Conservation (phyloP, 2,113 vertebrate species). For the Psettodes erumei region DNA sequence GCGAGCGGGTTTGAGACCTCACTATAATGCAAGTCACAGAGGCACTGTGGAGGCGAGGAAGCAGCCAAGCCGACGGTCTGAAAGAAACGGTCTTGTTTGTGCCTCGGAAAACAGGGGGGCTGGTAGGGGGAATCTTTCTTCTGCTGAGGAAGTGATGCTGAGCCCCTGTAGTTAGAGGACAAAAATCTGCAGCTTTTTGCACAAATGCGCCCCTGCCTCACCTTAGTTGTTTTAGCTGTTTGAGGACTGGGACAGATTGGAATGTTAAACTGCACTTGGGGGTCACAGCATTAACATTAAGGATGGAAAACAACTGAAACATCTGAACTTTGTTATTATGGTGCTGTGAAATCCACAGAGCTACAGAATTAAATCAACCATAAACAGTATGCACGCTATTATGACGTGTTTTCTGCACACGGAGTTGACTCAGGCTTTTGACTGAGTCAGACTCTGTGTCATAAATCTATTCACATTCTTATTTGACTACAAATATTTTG, state of each 20-base stretch:
- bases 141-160: slow-evolving; percentile 55
- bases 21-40: slow-evolving; percentile 79
- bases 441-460: background rate
- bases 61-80: slow-evolving; percentile 73
- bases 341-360: slow-evolving; percentile 1
- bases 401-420: slow-evolving; percentile 1
- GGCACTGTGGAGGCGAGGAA: slow-evolving; percentile 64
- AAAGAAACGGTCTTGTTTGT: slow-evolving; percentile 76
- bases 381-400: background rate
- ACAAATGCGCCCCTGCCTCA: slow-evolving; percentile 34
- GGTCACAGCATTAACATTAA: background rate
- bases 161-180: slow-evolving; percentile 46
- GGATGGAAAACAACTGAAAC: background rate
- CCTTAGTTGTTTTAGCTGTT: slow-evolving; percentile 4
- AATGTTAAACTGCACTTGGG: slow-evolving; percentile 22
- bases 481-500: slow-evolving; percentile 53
- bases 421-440: slow-evolving; percentile 13
- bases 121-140: slow-evolving; percentile 44
- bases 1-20: slow-evolving; percentile 67
- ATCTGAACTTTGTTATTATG: slow-evolving; percentile 1
- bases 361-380: background rate
- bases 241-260: slow-evolving; percentile 2
- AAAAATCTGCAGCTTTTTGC: slow-evolving; percentile 56
- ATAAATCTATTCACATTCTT: slow-evolving; percentile 15
- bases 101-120: slow-evolving; percentile 57